Base-by-base conservation (phyloP, 2,888 invertebrate genomes). In the Lissonota sp. region DNA sequence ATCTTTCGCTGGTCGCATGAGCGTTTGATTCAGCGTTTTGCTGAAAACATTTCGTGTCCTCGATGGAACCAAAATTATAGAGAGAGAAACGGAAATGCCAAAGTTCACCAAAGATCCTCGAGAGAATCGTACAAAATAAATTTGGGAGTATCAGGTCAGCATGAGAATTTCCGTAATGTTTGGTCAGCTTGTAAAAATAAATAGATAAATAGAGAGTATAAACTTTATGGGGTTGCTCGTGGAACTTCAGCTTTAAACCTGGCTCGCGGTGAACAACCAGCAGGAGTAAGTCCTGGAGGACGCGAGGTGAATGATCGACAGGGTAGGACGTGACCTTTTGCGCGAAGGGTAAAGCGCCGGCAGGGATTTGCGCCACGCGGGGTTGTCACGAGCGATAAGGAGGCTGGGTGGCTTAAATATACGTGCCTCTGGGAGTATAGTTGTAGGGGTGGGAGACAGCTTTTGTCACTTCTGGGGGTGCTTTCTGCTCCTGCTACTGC, bases 311-410 rank as follows among this genome's bases (percentile, higher is more conserved):
- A 89, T 87, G 89, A 88, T 89, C 89, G 89, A 85, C 86, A 87
- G 88, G 90, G 90, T 87, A 88, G 90, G 89, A 91, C 91, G 91
- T 92, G 91, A 92, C 92, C 92, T 92, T 92, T 92, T 90, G 90
- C 89, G 86, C 88, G 89, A 90, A 91, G 90, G 90, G 90, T 91
- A 91, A 91, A 87, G 89, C 84, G 75, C 75, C 73, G 79, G 73
- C 72, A 63, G 79, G 84, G 78, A 66, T 67, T 78, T n/a, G 74
- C 64, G 26, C 66, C 76, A 74, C 58, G 82, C 71, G 57, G 82
- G 82, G 74, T 71, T 80, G 70, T 70, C 53, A 69, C 12, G 72
- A 70, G 39, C 16, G 51, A 53, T 51, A 72, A 26, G 84, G 84
- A 86, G 86, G 86, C 86, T 85, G 84, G 80, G 72, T 80, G 79